These are phyloP conservation scores for Platyrinchus mystaceus DNA, from an alignment of 2,797 vertebrate genomes.

Conservation along the genomic window DNA sequence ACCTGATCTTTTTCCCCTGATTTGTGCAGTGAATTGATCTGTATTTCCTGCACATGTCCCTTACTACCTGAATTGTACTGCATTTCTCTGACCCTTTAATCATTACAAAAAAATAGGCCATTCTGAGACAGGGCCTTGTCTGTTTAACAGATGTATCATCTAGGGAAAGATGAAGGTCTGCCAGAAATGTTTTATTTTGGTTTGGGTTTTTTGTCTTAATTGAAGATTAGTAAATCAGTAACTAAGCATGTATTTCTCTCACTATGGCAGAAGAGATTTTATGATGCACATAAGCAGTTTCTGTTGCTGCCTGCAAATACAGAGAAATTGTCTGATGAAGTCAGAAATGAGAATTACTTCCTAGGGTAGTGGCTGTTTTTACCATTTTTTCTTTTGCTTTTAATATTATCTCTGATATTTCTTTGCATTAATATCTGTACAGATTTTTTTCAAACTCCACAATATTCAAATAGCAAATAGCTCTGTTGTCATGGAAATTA, in stretches of 20 bases:
- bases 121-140: not conserved
- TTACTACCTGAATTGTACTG: not conserved
- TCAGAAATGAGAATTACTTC: not conserved
- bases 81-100: not conserved
- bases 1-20: not conserved
- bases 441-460: not conserved
- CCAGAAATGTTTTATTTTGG: not conserved
- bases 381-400: not conserved
- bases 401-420: not conserved
- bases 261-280: not conserved
- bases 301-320: not conserved
- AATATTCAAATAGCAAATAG: not conserved
- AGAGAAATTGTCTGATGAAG: not conserved
- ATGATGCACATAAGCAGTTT: not conserved
- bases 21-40: not conserved
- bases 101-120: not conserved
- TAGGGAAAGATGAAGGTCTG: not conserved
- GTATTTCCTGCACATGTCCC: not conserved
- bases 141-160: not conserved
- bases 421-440: not conserved
- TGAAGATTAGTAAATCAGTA: conserved; percentile 24
- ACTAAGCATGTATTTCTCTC: conserved; percentile 38
- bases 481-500: conserved; percentile 60
- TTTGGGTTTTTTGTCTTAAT: not conserved
- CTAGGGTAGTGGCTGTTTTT: not conserved